Base-by-base conservation (phyloP, 2,113 vertebrate genomes). In the Phainopepla nitens region DNA sequence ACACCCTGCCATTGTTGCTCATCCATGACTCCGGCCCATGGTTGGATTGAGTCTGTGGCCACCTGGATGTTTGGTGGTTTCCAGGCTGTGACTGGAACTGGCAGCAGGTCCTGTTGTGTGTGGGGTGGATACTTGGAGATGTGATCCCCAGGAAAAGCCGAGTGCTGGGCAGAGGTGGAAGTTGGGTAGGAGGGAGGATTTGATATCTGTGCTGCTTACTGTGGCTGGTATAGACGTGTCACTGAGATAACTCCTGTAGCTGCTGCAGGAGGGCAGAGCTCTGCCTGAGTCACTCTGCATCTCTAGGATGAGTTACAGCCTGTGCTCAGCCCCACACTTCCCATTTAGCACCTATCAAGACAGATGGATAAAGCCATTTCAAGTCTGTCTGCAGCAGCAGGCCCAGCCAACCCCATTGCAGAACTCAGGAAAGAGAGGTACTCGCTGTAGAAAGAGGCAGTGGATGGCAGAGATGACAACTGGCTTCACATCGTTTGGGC, bases 1-100 rank as follows among this genome's bases (percentile, higher is more conserved):
- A 10, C 87, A 36, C n/a, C 62, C 76, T 58, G 61, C 4, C 0
- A 0, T 7, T 5, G 51, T 22, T 90, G 47, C 92, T 93, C 90
- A 89, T 41, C 56, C 68, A 5, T 18, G 0, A 4, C 71, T 82
- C 94, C 11, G 2, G 41, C 56, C 70, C 1, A 0, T 1, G 4
- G 19, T 7, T 2, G 11, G 35, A 17, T 22, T 65, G 50, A 21
- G 6, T 35, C 82, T 23, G 10, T 0, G 17, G 19, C 78, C 78
- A 90, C 71, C 82, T 83, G 71, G 87, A 11, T 10, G 15, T 45
- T 21, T 44, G 90, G 54, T 80, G 85, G 58, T 73, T 94, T 88
- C 90, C 79, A 29, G 20, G 78, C 66, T 6, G 0, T 39, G 47
- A 5, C 24, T 47, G 58, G 66, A 86, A 82, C 93, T 68, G 69